Evolutionary conservation across 1,140 invertebrate genomes (phyloP), one percentile per base, ranked within the genome.

Genomic region (Drosophila prosaltans): DNA sequence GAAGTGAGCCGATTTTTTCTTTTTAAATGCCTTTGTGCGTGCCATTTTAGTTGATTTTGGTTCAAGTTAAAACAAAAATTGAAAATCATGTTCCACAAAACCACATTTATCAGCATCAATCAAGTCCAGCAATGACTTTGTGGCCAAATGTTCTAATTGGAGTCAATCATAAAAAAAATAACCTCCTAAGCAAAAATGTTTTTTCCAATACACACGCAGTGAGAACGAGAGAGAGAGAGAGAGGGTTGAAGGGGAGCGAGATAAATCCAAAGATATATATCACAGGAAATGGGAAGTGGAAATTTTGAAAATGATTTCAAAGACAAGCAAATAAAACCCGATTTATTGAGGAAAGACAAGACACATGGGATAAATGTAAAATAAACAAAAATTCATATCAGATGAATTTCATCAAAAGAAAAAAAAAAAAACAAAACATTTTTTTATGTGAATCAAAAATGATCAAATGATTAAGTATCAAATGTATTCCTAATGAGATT

Each of bases 51-150:
- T 9, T 51, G 45, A 51, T 51, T 51, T 51, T 51, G 45, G 32
- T 39, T 59, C 28, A 39, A 39, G 57, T 39, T 24, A 59, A 32
- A 51, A 7, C 10, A 32, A 39, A 58, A 59, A 59, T 59, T 59
- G 57, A 59, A 59, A 59, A 59, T 59, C 57, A 59, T 59, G 57
- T 59, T 59, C 32, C 57, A 59, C 57, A 39, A 39, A 59, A 58
- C 8, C 16, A 59, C 30, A 59, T 39, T 6, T 21, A 59, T 59
- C 57, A 59, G 36, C 57, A 59, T 59, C 57, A 59, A 59, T 59
- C 57, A 59, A 59, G 45, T 51, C 45, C 45, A 51, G 45, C 45
- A 59, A 39, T 32, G 36, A 39, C 32, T 59, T 59, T 59, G 32
- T 39, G 45, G 32, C 57, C 57, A 39, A 59, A 59, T 39, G 57